A percentile compares a stretch with the other conserved stretches of the same genome.
Evolutionary conservation across 2,113 vertebrate species (phyloP).

Genomic region (Semnornis frantzii): DNA sequence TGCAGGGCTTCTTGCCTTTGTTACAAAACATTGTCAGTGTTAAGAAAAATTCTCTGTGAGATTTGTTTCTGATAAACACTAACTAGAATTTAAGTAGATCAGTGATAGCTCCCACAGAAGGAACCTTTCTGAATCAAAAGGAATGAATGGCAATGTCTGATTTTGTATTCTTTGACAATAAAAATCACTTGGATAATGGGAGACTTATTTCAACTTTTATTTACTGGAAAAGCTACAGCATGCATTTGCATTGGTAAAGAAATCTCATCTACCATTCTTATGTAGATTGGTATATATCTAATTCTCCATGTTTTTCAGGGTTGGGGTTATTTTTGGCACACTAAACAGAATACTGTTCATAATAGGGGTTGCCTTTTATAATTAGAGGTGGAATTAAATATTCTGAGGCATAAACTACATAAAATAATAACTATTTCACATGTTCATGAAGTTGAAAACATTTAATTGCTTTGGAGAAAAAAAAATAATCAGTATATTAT

Average conservation of each 20-base stretch:
- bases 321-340: background rate
- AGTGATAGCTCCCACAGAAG: background rate
- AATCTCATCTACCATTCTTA: background rate
- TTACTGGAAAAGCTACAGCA: background rate
- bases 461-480: conserved; percentile 4
- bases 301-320: background rate
- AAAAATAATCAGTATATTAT: background rate
- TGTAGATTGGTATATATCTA: background rate
- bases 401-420: background rate
- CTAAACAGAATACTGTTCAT: background rate
- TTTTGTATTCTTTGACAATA: background rate
- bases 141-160: background rate
- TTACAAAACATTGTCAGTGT: background rate
- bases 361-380: background rate
- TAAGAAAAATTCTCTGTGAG: background rate
- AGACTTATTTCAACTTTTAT: background rate
- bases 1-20: background rate
- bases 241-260: background rate
- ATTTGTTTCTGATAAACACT: background rate
- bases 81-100: background rate
- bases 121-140: background rate
- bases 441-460: conserved; percentile 24
- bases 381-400: background rate
- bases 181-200: background rate
- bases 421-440: background rate